Conservation (phyloP, 2,113 vertebrate species). For the Aegotheles bennettii region DNA sequence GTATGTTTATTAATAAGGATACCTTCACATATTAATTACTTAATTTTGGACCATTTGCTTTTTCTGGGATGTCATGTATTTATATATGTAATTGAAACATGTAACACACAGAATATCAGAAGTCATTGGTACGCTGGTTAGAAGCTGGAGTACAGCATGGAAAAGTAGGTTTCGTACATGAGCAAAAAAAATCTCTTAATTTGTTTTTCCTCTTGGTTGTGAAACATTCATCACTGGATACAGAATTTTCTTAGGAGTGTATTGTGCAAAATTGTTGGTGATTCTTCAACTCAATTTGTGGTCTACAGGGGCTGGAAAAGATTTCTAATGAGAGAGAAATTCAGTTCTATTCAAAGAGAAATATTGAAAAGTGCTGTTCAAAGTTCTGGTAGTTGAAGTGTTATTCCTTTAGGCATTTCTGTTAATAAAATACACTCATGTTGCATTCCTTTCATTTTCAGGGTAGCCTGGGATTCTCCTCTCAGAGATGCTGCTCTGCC, state of each 20-base stretch:
- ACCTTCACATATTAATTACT: slow-evolving; percentile 6
- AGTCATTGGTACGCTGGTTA: not conserved
- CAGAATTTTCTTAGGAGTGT: not conserved
- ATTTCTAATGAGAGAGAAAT: not conserved
- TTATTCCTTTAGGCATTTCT: not conserved
- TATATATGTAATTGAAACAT: slow-evolving; percentile 21
- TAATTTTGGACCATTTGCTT: slow-evolving; percentile 17
- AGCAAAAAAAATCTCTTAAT: not conserved
- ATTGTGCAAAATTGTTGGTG: not conserved
- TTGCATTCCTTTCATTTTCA: slow-evolving; percentile 1
- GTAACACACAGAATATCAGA: not conserved
- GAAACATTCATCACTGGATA: not conserved
- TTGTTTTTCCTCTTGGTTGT: not conserved
- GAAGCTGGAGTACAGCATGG: not conserved
- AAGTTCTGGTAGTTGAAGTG: not conserved
- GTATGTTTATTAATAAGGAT: not conserved
- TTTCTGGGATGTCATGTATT: not conserved
- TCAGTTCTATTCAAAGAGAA: not conserved
- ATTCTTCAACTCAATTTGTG: not conserved
- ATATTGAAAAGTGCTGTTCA: not conserved
- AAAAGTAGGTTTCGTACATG: not conserved
- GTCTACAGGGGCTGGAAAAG: not conserved
- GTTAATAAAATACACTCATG: not conserved
- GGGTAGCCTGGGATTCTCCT: not conserved
- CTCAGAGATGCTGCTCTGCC: not conserved